Base-by-base conservation (phyloP, 1,140 invertebrate genomes). In the Mactra quadrangularis region DNA sequence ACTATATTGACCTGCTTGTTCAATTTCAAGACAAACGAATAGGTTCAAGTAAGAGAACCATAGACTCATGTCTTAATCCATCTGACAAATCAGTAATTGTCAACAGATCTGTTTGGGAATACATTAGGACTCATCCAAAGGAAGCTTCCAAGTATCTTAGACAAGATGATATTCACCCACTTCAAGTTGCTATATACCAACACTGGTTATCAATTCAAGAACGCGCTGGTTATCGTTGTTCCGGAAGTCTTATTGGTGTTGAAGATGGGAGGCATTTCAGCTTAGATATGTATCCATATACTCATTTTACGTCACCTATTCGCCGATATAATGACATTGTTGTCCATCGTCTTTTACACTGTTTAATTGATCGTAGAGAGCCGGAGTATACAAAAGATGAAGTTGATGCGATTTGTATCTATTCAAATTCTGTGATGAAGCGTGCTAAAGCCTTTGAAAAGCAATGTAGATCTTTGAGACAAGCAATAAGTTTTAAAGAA, bases 71-170 rank as follows among this genome's bases (percentile, higher is more conserved):
- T 15, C 29, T 81, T 15, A 29, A 81, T 6, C 82, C 82, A 47
- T n/a, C 57, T 11, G 25, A 4, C 11, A 66, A 74, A 55, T 45
- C 13, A 25, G 79, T 84, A 13, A 38, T 77, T 27, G 33, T 82
- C 22, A 83, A 66, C 55, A 78, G 29, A 25, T 41, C 47, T 27
- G 75, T 87, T n/a, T 84, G 74, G 82, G 77, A 97, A 97, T 94
- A 98, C 96, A 92, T 97, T 96, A 25, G 91, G 97, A 3, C 96
- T 95, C 90, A 95, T 96, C 68, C 95, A 95, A 15, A 93, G 96
- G 50, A 98, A 98, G 90, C 98, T 97, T 7, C 53, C 3, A 31
- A 25, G 22, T 50, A 29, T 29, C n/a, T 82, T n/a, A 29, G 97
- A 98, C 94, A 98, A 98, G 75, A 82, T 15, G 82, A 83, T 47